Conservation (phyloP, 2,113 vertebrate genomes). For the Ammodramus savannarum region DNA sequence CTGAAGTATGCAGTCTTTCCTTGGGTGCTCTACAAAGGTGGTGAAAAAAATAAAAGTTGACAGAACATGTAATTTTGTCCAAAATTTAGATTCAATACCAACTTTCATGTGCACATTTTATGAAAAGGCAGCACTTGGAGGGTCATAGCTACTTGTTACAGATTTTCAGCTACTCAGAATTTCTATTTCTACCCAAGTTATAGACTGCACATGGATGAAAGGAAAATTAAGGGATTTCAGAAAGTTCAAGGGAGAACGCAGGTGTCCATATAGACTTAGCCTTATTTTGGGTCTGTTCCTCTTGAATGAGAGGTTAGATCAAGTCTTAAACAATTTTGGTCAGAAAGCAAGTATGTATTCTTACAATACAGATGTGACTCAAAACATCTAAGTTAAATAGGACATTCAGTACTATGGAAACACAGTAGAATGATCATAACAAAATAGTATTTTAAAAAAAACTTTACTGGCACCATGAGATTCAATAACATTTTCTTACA, state of each 20-base stretch:
- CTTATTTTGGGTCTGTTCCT: neutral
- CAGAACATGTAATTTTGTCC: neutral
- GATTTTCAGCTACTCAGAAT: neutral
- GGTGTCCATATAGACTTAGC: neutral
- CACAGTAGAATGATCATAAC: neutral
- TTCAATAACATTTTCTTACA: neutral
- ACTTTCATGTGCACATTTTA: neutral
- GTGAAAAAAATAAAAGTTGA: neutral
- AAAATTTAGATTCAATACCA: neutral
- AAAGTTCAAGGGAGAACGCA: neutral
- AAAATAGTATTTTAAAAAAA: neutral
- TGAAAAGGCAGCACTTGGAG: neutral
- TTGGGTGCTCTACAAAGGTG: neutral
- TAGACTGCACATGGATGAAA: neutral
- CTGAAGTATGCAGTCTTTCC: neutral
- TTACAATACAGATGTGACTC: neutral
- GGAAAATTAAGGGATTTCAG: neutral
- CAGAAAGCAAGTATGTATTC: neutral
- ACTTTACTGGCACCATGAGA: neutral
- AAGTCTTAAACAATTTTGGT: neutral
- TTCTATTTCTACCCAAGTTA: neutral
- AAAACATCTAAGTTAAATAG: neutral
- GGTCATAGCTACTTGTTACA: neutral
- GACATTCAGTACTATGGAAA: neutral
- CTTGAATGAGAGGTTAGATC: neutral